phyloP scores from a whole-genome alignment of 2,113 vertebrate genomes.

The Prionailurus bengalensis region DNA sequence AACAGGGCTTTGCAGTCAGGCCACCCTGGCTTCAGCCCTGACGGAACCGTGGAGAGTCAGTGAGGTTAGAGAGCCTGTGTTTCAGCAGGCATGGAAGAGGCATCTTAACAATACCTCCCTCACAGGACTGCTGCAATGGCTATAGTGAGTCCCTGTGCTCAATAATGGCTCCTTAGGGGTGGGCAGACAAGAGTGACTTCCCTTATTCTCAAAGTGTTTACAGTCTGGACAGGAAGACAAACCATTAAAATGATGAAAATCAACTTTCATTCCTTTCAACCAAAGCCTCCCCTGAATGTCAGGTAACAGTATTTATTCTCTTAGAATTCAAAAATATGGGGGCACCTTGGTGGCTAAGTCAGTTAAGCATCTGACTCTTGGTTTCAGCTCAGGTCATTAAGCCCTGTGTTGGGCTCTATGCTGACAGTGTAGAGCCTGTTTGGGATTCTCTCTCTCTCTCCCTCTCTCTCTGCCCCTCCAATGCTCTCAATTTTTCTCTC shows the following conservation, averaged over 20 bases:
- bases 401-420: too few species aligned
- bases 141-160: not conserved
- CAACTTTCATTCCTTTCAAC: not conserved
- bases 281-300: not conserved
- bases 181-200: not conserved
- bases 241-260: not conserved
- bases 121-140: too few species aligned
- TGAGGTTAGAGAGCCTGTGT: not conserved
- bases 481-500: too few species aligned
- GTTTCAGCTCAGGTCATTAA: too few species aligned
- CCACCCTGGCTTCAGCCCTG: not conserved
- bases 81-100: not conserved
- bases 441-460: too few species aligned
- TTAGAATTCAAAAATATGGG: not conserved
- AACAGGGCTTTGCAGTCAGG: not conserved
- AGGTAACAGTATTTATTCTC: not conserved
- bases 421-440: too few species aligned
- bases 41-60: not conserved
- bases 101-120: not conserved
- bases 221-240: not conserved
- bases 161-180: not conserved
- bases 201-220: not conserved
- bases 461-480: too few species aligned
- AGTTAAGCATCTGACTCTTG: too few species aligned
- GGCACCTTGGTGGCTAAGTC: too few species aligned